phyloP scores from a whole-genome alignment of 1,140 invertebrate genomes.

The Choristoneura fumiferana region DNA sequence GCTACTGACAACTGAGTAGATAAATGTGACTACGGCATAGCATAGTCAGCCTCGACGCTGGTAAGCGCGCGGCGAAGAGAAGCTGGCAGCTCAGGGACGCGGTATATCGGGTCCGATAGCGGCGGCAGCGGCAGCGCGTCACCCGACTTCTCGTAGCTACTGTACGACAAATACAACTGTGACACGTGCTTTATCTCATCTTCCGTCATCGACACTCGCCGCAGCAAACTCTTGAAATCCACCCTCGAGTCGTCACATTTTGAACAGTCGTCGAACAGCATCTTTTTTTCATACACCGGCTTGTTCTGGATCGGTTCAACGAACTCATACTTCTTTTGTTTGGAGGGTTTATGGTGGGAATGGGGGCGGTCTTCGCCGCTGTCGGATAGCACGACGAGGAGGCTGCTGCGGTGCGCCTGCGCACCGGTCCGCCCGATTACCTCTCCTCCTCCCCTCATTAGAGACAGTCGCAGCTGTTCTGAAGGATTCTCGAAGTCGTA shows the following conservation, averaged over 20 bases:
- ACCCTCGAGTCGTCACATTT: slow-evolving; percentile 57
- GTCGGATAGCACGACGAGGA: slow-evolving; percentile 44
- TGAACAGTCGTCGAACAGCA: slow-evolving; percentile 47
- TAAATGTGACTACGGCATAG: slow-evolving; percentile 32
- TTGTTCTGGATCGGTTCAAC: slow-evolving; percentile 48
- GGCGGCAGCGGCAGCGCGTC: slow-evolving; percentile 55
- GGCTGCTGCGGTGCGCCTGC: slow-evolving; percentile 25
- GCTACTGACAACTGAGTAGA: too few relatives aligned
- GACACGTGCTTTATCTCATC: slow-evolving; percentile 58
- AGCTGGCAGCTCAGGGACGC: slow-evolving; percentile 52
- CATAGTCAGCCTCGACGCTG: slow-evolving; percentile 42
- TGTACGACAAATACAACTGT: slow-evolving; percentile 55
- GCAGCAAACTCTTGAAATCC: slow-evolving; percentile 56
- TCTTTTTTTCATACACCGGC: slow-evolving; percentile 38
- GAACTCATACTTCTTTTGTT: slow-evolving; percentile 48
- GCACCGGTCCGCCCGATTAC: slow-evolving; percentile 43
- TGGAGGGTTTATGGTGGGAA: slow-evolving; percentile 3
- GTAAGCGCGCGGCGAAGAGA: slow-evolving; percentile 45
- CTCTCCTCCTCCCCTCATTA: slow-evolving; percentile 65
- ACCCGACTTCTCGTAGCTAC: slow-evolving; percentile 54
- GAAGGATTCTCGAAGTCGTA: slow-evolving; percentile 67
- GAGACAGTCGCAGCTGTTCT: slow-evolving; percentile 51
- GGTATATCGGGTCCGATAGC: slow-evolving; percentile 61
- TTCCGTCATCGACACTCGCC: slow-evolving; percentile 54
- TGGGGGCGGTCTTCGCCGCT: slow-evolving; percentile 34